Conservation (phyloP, 2,888 invertebrate species). For the Hyalella azteca region DNA sequence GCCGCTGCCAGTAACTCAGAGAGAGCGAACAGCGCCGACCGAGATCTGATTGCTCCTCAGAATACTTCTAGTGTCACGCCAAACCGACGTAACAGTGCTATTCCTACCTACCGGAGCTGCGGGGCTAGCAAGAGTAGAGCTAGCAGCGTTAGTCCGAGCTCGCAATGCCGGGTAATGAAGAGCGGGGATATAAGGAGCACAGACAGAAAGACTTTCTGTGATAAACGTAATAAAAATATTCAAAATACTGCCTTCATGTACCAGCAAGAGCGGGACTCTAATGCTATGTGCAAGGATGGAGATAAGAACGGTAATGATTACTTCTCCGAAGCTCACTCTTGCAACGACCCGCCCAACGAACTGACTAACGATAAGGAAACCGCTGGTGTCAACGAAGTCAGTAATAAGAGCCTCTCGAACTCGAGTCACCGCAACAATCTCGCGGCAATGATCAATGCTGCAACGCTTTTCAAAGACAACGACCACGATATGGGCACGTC, state of each 20-base stretch:
- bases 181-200: neutral
- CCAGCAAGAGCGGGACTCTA: neutral
- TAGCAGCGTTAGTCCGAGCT: slow-evolving; percentile 19
- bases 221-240: neutral
- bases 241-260: neutral
- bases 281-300: neutral
- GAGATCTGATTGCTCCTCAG: neutral
- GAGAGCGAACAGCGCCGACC: neutral
- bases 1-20: neutral
- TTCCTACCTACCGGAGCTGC: neutral
- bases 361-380: neutral
- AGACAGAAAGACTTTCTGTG: neutral
- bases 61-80: neutral
- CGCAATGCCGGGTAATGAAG: neutral
- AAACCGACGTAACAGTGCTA: slow-evolving; percentile 1
- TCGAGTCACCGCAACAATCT: neutral
- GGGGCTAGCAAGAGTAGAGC: slow-evolving; percentile 1
- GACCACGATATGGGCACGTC: neutral
- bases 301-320: slow-evolving; percentile 10
- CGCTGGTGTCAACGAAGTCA: neutral
- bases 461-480: too few relatives aligned
- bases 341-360: slow-evolving; percentile 2
- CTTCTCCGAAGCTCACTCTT: neutral
- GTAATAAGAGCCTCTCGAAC: neutral
- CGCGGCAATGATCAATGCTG: neutral